Base-by-base conservation (phyloP, 2,113 vertebrate genomes). In the Telmatochromis sp. region DNA sequence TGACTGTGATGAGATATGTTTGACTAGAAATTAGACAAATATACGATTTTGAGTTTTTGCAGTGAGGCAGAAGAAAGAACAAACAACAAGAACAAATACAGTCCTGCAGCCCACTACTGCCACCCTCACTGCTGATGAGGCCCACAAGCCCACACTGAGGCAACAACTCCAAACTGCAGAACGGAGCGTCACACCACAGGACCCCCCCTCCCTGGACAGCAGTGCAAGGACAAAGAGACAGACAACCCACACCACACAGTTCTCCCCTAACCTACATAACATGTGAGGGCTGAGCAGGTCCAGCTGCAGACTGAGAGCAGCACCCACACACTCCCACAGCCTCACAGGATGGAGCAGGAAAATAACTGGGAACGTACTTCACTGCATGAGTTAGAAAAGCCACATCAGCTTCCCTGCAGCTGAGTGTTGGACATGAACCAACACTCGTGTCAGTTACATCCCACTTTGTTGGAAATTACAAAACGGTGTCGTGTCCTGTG, bases 231-330 rank as follows among this genome's bases (percentile, higher is more conserved):
- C 14, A 58, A 5, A 58, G 28, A 60, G 5, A 60, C 57, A 0
- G 28, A 33, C 57, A 33, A 60, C 28, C 57, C 28, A 10, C 57
- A 19, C 28, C 57, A 60, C 28, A 60, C 15, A 6, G 28, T 33
- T 0, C 57, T 60, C 57, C 28, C 57, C 57, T 60, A 19, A 60
- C 57, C 9, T 60, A 1, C 15, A 31, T 17, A 17, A 2, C 14
- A 60, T 1, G 0, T 19, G 57, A 60, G 57, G 3, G 57, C 57
- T 0, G 57, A 60, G 14, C 28, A 9, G 28, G 57, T 60, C 28
- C 26, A 60, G 55, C 9, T 21, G 51, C 14, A 31, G 15, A 33
- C 28, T 3, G 57, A 33, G 57, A 60, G 57, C 54, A 55, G 28
- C 28, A 33, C 57, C 57, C 28, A 60, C 57, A 60, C 57, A 33